Conservation (phyloP, 2,797 vertebrate species). For the Synanceia verrucosa region DNA sequence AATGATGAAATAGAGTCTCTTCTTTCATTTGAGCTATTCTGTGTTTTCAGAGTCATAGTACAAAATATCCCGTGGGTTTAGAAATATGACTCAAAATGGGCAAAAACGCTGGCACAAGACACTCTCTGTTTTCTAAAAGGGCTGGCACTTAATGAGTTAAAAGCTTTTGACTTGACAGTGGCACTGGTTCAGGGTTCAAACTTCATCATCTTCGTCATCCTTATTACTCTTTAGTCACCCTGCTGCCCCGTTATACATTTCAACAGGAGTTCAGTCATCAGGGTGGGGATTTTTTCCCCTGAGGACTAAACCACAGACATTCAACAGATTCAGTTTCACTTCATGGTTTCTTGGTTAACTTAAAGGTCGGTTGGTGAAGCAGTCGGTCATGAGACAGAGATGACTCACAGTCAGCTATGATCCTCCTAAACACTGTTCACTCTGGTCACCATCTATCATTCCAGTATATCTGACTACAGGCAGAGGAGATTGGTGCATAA, state of each 20-base stretch:
- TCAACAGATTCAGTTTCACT: conserved; percentile 54
- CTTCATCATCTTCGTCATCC: too few species aligned
- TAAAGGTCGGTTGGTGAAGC: too few species aligned
- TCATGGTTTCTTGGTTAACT: conserved; percentile 57
- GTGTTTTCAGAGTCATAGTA: too few species aligned
- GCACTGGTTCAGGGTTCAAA: conserved; percentile 5
- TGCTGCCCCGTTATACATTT: not conserved
- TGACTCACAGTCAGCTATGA: conserved; percentile 72
- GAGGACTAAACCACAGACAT: conserved; percentile 35
- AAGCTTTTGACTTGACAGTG: not conserved
- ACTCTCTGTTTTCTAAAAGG: too few species aligned
- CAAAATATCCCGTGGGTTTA: too few species aligned
- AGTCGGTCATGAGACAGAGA: conserved; percentile 56
- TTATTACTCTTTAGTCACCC: conserved; percentile 15
- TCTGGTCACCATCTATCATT: not conserved
- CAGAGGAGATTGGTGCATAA: not conserved
- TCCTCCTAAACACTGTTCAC: conserved; percentile 18
- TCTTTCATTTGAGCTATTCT: too few species aligned
- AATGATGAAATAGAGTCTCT: too few species aligned
- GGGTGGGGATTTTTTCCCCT: not conserved
- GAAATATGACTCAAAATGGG: too few species aligned
- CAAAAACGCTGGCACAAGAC: too few species aligned
- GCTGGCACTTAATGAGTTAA: too few species aligned
- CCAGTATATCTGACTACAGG: conserved; percentile 28
- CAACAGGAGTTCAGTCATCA: conserved; percentile 20